phyloP scores from a whole-genome alignment of 2,797 vertebrate species.

The Vireo griseus region DNA sequence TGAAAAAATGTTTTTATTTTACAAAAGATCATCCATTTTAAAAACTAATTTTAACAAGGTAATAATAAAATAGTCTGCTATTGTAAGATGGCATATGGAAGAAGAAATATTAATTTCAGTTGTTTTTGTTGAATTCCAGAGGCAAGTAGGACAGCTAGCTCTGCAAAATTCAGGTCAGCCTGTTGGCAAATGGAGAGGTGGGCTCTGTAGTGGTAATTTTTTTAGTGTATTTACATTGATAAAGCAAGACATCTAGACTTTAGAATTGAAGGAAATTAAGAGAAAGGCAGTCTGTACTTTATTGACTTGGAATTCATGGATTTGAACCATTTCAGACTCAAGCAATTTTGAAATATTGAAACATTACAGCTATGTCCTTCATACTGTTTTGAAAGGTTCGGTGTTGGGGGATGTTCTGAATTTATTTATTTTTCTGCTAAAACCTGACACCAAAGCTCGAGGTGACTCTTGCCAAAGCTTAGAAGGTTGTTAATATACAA shows the following conservation, averaged over 20 bases:
- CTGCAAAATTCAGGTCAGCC: slow-evolving; percentile 32
- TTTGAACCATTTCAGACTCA: background rate
- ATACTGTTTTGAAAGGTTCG: background rate
- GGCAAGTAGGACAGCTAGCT: slow-evolving; percentile 6
- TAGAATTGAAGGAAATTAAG: background rate
- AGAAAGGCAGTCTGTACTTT: background rate
- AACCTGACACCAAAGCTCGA: background rate
- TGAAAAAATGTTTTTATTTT: slow-evolving; percentile 30
- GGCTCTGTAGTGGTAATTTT: background rate
- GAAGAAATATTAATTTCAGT: slow-evolving; percentile 23
- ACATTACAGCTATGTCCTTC: background rate
- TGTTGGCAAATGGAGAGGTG: background rate
- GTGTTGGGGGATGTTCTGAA: background rate
- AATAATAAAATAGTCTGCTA: slow-evolving; percentile 34
- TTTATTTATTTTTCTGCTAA: background rate
- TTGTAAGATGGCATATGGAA: slow-evolving; percentile 25
- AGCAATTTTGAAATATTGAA: background rate
- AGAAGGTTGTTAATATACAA: background rate
- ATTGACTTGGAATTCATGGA: background rate
- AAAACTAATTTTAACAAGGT: slow-evolving; percentile 44
- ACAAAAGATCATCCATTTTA: background rate
- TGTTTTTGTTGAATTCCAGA: slow-evolving; percentile 44
- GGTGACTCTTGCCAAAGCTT: background rate
- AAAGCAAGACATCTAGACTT: background rate
- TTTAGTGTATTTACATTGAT: background rate